Evolutionary conservation across 2,113 vertebrate genomes (phyloP).

Genomic region (Pelvicachromis taeniatus): DNA sequence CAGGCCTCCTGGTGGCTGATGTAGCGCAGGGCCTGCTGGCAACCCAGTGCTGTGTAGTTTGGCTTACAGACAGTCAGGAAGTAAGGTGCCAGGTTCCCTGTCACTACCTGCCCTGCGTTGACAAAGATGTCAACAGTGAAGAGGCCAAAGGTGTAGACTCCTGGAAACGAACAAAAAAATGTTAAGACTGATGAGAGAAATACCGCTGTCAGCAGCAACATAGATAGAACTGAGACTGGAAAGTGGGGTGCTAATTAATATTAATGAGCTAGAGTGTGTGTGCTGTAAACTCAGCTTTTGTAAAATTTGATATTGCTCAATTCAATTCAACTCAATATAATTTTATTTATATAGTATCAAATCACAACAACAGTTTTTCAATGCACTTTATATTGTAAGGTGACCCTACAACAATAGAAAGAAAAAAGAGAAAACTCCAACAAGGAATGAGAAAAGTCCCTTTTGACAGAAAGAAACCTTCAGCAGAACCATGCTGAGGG

Average conservation of each 20-base stretch:
- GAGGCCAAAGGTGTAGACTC: constrained; percentile 95
- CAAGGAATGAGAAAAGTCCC: too few species aligned
- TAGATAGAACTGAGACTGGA: background rate
- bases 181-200: background rate
- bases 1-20: constrained; percentile 93
- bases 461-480: too few species aligned
- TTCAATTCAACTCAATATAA: background rate
- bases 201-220: background rate
- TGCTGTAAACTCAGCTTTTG: too few species aligned
- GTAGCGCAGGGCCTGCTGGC: constrained; percentile 91
- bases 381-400: too few species aligned
- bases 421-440: too few species aligned
- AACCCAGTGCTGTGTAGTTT: constrained; percentile 95
- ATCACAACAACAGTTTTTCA: too few species aligned
- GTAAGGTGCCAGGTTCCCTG: constrained; percentile 94
- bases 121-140: constrained; percentile 99
- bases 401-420: too few species aligned
- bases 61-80: constrained; percentile 97
- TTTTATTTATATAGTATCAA: too few species aligned
- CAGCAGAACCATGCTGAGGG: too few species aligned
- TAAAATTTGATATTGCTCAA: background rate
- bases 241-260: background rate
- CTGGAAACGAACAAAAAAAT: constrained; percentile 62
- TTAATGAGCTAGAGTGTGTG: background rate
- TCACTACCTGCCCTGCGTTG: constrained; percentile 97